Evolutionary conservation across 2,797 vertebrate species (phyloP).

Genomic region (Jordanella pulchra): DNA sequence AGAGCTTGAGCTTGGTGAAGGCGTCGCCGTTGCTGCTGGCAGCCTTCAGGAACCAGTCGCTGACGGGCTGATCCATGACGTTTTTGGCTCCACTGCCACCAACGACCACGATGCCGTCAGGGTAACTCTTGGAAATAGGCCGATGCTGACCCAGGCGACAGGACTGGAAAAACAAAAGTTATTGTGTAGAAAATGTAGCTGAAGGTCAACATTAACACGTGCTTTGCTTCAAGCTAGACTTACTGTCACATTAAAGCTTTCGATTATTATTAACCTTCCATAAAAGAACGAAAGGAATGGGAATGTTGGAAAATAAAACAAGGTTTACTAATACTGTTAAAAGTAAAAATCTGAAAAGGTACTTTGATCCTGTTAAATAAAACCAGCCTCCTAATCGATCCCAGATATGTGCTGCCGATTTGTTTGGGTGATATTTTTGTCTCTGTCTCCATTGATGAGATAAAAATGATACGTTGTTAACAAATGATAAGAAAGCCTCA

Average conservation of each 20-base stretch:
- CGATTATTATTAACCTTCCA: not conserved
- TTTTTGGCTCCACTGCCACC: slow-evolving; percentile 88
- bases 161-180: slow-evolving; percentile 75
- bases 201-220: not conserved
- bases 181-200: not conserved
- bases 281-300: no score
- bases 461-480: no score
- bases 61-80: slow-evolving; percentile 89
- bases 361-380: not conserved
- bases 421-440: no score
- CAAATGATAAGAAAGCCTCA: no score
- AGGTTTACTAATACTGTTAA: no score
- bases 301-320: not conserved
- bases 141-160: slow-evolving; percentile 97
- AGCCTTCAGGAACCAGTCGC: slow-evolving; percentile 96
- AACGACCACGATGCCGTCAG: slow-evolving; percentile 94
- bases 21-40: slow-evolving; percentile 88
- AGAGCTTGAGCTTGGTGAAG: slow-evolving; percentile 95
- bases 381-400: no score
- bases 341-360: not conserved
- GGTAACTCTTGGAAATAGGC: slow-evolving; percentile 93
- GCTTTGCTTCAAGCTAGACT: not conserved
- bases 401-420: no score
- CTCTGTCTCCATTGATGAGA: no score
- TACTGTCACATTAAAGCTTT: not conserved